Evolutionary conservation across 2,797 vertebrate genomes (phyloP).

Genomic region (Diplodus sargus): DNA sequence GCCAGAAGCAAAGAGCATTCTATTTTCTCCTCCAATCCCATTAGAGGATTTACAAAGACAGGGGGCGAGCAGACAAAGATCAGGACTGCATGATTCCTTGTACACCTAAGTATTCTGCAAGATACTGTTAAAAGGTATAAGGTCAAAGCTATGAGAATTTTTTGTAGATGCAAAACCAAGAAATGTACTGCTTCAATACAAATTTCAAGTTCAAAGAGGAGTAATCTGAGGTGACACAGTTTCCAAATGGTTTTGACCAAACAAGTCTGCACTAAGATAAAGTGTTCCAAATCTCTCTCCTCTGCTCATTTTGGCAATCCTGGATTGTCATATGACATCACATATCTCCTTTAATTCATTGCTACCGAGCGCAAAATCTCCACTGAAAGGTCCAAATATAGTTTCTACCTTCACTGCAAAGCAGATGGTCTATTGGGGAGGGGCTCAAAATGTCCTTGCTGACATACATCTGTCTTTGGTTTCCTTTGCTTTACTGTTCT

Average conservation of each 20-base stretch:
- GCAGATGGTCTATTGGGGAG: slow-evolving; percentile 10
- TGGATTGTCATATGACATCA: slow-evolving; percentile 50
- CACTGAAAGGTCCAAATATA: slow-evolving; percentile 33
- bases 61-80: slow-evolving; percentile 72
- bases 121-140: not conserved
- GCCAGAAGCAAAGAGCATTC: slow-evolving; percentile 75
- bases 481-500: not conserved
- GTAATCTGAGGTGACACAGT: slow-evolving; percentile 44
- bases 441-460: not conserved
- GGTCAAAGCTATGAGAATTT: not conserved
- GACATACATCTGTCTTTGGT: slow-evolving; percentile 17
- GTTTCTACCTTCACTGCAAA: slow-evolving; percentile 17
- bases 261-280: slow-evolving; percentile 55
- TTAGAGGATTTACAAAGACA: slow-evolving; percentile 84
- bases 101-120: slow-evolving; percentile 2
- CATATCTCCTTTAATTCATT: slow-evolving; percentile 60
- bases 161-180: not conserved
- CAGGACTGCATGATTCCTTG: slow-evolving; percentile 19
- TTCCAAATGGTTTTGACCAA: slow-evolving; percentile 55
- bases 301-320: slow-evolving; percentile 63
- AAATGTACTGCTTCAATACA: slow-evolving; percentile 18
- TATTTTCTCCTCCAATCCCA: slow-evolving; percentile 85
- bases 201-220: slow-evolving; percentile 1
- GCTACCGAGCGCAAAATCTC: slow-evolving; percentile 52
- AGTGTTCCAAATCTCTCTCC: slow-evolving; percentile 62